Base-by-base conservation (phyloP, 2,113 vertebrate species). In the Coracopsis vasa region DNA sequence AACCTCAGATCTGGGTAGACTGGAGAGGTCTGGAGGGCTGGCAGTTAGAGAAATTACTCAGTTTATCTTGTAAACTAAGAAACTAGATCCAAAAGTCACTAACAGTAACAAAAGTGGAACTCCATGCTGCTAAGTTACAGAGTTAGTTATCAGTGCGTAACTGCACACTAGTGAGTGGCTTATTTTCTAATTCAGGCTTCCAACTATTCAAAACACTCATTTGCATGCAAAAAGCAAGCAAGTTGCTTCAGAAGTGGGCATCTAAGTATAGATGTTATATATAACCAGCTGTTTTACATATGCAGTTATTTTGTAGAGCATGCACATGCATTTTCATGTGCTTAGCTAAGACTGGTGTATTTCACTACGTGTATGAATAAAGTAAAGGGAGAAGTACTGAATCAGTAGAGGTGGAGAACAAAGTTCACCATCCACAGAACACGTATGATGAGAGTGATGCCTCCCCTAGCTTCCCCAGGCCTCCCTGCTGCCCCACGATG, bases 81-180 rank as follows among this genome's bases (percentile, higher is more conserved):
- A 62, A 41, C 37, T 28, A 35, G 62, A 67, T 86, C 72, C 72
- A 64, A 80, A 88, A 90, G 64, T 71, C 86, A 78, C 1, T 2
- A 64, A 89, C 41, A 29, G 58, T 31, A 73, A 87, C 28, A 90
- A 92, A 44, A 0, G 1, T 28, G 75, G 67, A 71, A 51, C 35
- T 83, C 54, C 6, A 1, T 11, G 39, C 58, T 88, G 45, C 81
- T 58, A 21, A 41, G 48, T 74, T 86, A 42, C 64, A 61, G 78
- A 80, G 41, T 71, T 28, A 93, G 54, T 6, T 80, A 47, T 64
- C 75, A 60, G 82, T 88, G 82, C 90, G 44, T 96, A 96, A 91
- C 69, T 88, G 88, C 67, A 74, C 86, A 90, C 82, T 61, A 90
- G 75, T 9, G 79, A 88, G 64, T 20, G 48, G 88, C 86, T 83